phyloP scores from a whole-genome alignment of 2,113 vertebrate genomes.

The Grantiella picta region DNA sequence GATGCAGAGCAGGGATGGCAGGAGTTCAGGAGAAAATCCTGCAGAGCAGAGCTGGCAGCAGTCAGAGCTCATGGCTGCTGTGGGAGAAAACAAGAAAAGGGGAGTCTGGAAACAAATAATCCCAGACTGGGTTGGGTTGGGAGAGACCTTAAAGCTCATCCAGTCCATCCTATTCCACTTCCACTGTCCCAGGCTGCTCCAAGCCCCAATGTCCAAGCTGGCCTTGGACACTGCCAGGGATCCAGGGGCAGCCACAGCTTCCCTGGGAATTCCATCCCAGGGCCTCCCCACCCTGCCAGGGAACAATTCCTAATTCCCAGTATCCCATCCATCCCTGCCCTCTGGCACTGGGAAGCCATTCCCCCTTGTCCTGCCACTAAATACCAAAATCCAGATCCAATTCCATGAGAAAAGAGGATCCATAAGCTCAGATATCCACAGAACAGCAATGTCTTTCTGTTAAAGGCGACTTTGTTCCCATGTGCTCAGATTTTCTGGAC shows the following conservation, averaged over 20 bases:
- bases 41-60: neutral
- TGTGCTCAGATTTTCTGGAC: neutral
- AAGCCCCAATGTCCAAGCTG: neutral
- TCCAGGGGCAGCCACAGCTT: neutral
- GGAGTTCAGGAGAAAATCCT: neutral
- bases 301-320: neutral
- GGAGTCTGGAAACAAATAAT: neutral
- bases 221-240: neutral
- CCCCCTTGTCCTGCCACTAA: accelerated
- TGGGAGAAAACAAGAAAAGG: neutral
- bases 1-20: neutral
- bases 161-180: neutral
- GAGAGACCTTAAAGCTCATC: neutral
- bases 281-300: neutral
- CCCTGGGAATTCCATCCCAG: neutral
- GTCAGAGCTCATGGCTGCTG: neutral
- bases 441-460: neutral
- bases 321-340: neutral
- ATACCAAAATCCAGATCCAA: neutral
- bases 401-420: neutral
- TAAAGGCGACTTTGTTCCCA: neutral
- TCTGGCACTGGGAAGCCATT: neutral
- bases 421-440: neutral
- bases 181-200: neutral
- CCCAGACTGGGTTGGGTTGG: neutral